A percentile compares a stretch with the other conserved stretches of the same genome.
These are phyloP conservation scores for Hydrochoerus hydrochaeris DNA, from an alignment of 2,113 vertebrate species.

Conservation along the genomic window DNA sequence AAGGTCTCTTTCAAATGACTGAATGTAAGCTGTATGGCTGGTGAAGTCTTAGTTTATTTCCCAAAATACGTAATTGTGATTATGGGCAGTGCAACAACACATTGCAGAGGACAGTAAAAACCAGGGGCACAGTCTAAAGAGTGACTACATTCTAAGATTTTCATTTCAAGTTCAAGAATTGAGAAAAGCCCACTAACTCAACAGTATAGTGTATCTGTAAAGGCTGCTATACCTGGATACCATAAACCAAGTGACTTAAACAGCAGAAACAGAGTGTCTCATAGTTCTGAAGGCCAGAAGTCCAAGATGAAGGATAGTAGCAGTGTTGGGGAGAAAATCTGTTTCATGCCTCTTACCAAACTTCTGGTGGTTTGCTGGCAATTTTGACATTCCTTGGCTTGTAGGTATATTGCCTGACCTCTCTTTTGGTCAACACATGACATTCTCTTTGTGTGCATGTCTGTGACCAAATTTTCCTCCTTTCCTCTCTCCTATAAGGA, in stretches of 20 bases:
- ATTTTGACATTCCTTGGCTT: neutral
- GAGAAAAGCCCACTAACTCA: neutral
- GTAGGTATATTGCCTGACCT: neutral
- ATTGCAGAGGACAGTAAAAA: neutral
- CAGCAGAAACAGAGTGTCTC: neutral
- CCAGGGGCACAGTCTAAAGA: neutral
- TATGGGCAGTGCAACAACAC: neutral
- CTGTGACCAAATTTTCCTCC: neutral
- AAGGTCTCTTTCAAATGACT: conserved; percentile 8
- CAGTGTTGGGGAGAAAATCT: neutral
- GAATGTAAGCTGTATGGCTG: neutral
- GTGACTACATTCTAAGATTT: neutral
- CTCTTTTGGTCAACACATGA: neutral
- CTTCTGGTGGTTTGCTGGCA: neutral
- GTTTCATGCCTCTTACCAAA: neutral
- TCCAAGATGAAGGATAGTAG: neutral
- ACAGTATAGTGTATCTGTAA: neutral
- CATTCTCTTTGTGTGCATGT: neutral
- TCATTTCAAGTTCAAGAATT: neutral
- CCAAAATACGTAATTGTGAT: neutral
- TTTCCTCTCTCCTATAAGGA: neutral
- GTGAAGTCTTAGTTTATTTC: neutral
- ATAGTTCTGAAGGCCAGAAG: neutral
- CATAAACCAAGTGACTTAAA: neutral
- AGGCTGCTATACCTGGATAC: neutral